Evolutionary conservation across 2,797 vertebrate species (phyloP), one percentile per base, ranked within the genome.

Genomic region (Phoxinus dragarum): DNA sequence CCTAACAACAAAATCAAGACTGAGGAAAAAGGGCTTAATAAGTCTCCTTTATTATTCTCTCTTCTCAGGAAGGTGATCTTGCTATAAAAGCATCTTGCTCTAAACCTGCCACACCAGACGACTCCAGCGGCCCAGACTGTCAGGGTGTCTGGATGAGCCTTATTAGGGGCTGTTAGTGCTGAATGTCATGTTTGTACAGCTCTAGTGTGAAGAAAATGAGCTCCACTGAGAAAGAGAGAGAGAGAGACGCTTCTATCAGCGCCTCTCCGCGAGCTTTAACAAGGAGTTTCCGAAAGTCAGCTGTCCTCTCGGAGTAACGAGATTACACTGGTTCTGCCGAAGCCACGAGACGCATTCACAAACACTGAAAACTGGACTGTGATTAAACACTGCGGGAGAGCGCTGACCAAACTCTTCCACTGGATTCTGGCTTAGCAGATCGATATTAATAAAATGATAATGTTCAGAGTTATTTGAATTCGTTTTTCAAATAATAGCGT

Each of bases 141-240:
- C 84, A 74, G 54, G 31, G 64, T 4, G 61, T 34, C 67, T 49
- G 12, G 36, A 80, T 72, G 74, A 76, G 47, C 19, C 66, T 81
- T 66, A 88, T 88, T 88, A 88, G 31, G 40, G 79, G 64, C 73
- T 72, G 83, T 80, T 82, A 71, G 79, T 34, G 83, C 64, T 40
- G 47, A 88, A 81, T 78, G 79, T 77, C 83, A 81, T 85, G 83
- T 82, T 85, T 69, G 84, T 82, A 78, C 64, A 49, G 82, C 42
- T 81, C 52, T 19, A 40, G 38, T 66, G 42, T 54, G 11, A 77
- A 34, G 52, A 82, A 66, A 77, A 77, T 75, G 59, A 75, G 84
- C 52, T 73, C 76, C 68, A 21, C 68, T 7, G 80, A 77, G 52
- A 75, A 72, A 84, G 16, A 85, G 52, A 78, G 23, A 79, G 66